These are phyloP conservation scores for Campoplex capitator DNA, from an alignment of 2,888 invertebrate genomes.

Conservation along the genomic window DNA sequence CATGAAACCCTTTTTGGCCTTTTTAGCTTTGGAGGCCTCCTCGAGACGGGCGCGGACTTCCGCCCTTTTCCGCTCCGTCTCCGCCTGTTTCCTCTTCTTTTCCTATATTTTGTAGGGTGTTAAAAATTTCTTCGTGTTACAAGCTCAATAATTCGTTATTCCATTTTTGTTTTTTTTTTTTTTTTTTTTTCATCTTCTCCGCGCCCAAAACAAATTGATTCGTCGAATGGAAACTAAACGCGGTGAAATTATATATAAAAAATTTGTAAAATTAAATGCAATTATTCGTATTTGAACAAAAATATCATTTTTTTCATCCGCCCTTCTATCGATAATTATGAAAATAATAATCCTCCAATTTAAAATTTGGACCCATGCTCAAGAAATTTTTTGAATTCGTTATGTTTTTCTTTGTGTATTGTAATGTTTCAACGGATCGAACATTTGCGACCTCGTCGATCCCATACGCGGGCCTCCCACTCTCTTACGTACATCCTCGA, in stretches of 20 bases:
- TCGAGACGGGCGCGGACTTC: slow-evolving; percentile 99
- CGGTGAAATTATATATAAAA: background rate
- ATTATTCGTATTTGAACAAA: background rate
- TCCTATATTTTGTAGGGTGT: slow-evolving; percentile 87
- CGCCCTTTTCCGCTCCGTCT: slow-evolving; percentile 99
- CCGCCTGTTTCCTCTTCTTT: slow-evolving; percentile 98
- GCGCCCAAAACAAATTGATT: background rate
- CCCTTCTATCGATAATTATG: background rate
- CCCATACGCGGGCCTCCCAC: slow-evolving; percentile 54
- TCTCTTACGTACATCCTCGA: slow-evolving; percentile 91
- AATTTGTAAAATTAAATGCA: background rate
- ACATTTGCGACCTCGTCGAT: slow-evolving; percentile 49
- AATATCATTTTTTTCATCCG: background rate
- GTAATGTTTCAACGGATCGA: slow-evolving; percentile 55
- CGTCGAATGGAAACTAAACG: background rate
- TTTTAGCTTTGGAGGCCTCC: slow-evolving; percentile 99
- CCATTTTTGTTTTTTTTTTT: background rate
- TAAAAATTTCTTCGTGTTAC: background rate
- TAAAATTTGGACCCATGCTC: background rate
- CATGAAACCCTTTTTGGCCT: slow-evolving; percentile 99
- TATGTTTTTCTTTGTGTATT: slow-evolving; percentile 37
- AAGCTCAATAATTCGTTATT: background rate
- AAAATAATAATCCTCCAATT: background rate
- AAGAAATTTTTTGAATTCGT: background rate
- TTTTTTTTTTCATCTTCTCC: no score